A percentile compares a stretch with the other conserved stretches of the same genome.
Conservation (phyloP, 2,797 vertebrate species). For the Karalla daura region DNA sequence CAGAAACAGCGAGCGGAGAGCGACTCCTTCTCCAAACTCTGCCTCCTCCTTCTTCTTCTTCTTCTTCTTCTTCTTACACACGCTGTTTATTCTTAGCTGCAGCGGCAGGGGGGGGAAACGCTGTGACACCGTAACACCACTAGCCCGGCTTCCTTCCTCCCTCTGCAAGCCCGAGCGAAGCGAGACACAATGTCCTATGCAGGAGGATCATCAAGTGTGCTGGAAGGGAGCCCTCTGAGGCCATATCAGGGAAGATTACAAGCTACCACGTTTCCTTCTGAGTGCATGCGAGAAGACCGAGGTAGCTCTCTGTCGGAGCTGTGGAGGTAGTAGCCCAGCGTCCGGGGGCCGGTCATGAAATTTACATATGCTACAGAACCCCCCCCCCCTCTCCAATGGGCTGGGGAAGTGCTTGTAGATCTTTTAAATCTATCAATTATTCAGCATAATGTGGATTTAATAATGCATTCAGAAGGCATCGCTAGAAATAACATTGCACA, state of each 20-base stretch:
- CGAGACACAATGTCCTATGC: conserved; percentile 74
- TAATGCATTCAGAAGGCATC: conserved; percentile 80
- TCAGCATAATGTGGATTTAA: conserved; percentile 82
- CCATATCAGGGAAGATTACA: conserved; percentile 64
- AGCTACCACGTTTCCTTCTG: conserved; percentile 51
- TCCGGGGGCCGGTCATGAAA: conserved; percentile 62
- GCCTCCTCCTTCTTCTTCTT: too few species aligned
- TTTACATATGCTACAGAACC: conserved; percentile 75
- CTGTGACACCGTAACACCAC: conserved; percentile 40
- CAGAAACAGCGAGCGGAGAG: conserved; percentile 8
- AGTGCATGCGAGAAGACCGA: conserved; percentile 56
- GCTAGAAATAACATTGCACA: conserved; percentile 81
- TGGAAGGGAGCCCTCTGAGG: conserved; percentile 54
- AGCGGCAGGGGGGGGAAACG: conserved; percentile 16
- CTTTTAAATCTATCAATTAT: conserved; percentile 83
- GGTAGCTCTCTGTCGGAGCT: conserved; percentile 38
- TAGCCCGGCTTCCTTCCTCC: conserved; percentile 48
- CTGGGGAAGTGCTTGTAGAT: conserved; percentile 80
- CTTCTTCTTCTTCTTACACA: conserved; percentile 12
- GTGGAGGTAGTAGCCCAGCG: conserved; percentile 19
- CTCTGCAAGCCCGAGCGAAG: conserved; percentile 42
- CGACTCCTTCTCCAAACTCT: conserved; percentile 22
- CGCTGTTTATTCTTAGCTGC: conserved; percentile 55
- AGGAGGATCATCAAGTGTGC: conserved; percentile 32
- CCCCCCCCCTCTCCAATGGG: conserved; percentile 50